Conservation (phyloP, 2,888 invertebrate genomes). For the Exephanes ischioxanthus region DNA sequence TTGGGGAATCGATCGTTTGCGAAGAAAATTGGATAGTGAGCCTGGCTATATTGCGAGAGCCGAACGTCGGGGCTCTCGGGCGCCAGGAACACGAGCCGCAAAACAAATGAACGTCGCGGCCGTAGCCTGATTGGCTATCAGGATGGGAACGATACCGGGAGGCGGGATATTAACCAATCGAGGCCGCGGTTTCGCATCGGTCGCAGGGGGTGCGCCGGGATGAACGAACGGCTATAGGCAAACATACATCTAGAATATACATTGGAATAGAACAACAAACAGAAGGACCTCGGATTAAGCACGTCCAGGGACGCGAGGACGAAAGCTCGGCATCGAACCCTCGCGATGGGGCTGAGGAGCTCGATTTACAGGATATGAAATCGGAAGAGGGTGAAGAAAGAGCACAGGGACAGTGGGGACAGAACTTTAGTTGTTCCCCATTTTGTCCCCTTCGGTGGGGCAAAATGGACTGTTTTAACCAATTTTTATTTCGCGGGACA, state of each 20-base stretch:
- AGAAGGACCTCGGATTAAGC: constrained; percentile 7
- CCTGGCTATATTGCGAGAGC: constrained; percentile 40
- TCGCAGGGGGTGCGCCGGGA: constrained; percentile 19
- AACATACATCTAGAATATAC: constrained; percentile 1
- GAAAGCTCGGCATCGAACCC: background rate
- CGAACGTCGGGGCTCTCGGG: constrained; percentile 53
- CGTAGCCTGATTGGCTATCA: constrained; percentile 78
- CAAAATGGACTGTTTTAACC: too few relatives aligned
- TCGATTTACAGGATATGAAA: background rate
- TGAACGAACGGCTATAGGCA: constrained; percentile 16
- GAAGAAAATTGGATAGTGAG: constrained; percentile 67
- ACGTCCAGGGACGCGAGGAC: background rate
- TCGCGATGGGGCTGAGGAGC: background rate
- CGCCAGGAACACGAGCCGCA: constrained; percentile 76
- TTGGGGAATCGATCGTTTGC: constrained; percentile 70
- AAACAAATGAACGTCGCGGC: constrained; percentile 80
- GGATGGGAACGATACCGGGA: constrained; percentile 68
- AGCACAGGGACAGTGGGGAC: background rate
- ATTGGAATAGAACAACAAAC: constrained; percentile 10
- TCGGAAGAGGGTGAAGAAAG: background rate
- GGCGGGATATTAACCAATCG: constrained; percentile 74
- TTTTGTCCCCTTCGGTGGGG: too few relatives aligned
- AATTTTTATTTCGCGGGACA: background rate
- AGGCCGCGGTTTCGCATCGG: constrained; percentile 60
- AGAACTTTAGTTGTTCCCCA: background rate